These are phyloP conservation scores for Catagonus wagneri DNA, from an alignment of 2,113 vertebrate genomes.

Conservation along the genomic window DNA sequence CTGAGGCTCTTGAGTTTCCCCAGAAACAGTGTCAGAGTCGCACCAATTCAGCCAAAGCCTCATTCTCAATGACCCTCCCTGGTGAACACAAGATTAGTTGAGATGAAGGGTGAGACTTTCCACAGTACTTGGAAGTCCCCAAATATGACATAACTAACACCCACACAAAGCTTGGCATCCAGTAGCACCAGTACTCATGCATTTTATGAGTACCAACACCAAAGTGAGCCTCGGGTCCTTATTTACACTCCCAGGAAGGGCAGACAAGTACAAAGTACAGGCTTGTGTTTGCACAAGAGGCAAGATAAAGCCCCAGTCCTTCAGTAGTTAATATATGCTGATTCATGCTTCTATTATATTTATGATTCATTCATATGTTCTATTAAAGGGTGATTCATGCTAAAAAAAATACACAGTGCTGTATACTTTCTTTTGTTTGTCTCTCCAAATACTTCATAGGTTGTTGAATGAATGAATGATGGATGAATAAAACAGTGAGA, in stretches of 20 bases:
- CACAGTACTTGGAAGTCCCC: not conserved
- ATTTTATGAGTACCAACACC: not conserved
- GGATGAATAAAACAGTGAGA: not conserved
- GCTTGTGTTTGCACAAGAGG: not conserved
- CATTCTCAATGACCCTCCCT: not conserved
- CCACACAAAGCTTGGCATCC: not conserved
- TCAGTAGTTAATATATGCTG: not conserved
- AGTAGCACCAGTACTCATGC: not conserved
- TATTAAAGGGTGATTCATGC: not conserved
- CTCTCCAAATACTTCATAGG: not conserved
- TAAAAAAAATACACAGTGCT: not conserved
- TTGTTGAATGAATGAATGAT: not conserved
- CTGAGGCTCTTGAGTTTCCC: not conserved
- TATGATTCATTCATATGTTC: not conserved
- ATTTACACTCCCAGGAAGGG: not conserved
- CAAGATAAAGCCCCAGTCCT: not conserved
- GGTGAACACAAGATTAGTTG: not conserved
- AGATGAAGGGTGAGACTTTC: not conserved
- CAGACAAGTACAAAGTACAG: not conserved
- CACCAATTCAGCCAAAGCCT: not conserved
- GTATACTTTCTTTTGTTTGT: not conserved
- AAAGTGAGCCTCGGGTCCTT: not conserved
- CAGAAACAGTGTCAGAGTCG: not conserved
- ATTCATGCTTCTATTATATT: not conserved
- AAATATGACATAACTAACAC: not conserved